phyloP scores from a whole-genome alignment of 2,797 vertebrate species.

The Intellagama lesueurii region DNA sequence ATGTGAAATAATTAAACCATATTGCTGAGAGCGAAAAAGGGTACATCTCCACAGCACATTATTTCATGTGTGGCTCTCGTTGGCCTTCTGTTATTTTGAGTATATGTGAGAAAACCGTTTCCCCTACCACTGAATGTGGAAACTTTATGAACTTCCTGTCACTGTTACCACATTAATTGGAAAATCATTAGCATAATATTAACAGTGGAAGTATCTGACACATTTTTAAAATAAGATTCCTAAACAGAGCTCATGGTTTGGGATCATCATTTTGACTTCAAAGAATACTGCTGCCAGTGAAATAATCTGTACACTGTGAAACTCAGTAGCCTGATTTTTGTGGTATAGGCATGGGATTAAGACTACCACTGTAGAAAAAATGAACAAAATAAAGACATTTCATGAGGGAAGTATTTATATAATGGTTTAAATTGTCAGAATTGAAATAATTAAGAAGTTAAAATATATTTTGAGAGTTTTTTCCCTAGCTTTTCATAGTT shows the following conservation, averaged over 20 bases:
- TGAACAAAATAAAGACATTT: background rate
- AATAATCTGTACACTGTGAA: background rate
- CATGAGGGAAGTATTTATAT: background rate
- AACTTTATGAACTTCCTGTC: background rate
- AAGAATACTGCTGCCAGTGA: background rate
- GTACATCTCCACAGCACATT: background rate
- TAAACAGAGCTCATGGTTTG: background rate
- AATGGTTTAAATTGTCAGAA: background rate
- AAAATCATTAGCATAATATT: background rate
- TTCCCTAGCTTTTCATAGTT: too few relatives aligned
- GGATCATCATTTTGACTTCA: background rate
- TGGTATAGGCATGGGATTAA: background rate
- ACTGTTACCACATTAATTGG: background rate
- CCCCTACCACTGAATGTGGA: background rate
- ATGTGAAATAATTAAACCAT: background rate
- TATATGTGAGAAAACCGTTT: background rate
- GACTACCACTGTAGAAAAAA: background rate
- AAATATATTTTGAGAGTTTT: too few relatives aligned
- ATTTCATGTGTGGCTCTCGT: background rate
- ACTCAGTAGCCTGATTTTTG: background rate
- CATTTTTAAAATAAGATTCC: background rate
- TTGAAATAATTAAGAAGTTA: too few relatives aligned
- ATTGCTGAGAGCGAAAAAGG: background rate
- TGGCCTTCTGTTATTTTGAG: background rate
- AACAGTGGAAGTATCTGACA: background rate